A percentile compares a stretch with the other conserved stretches of the same genome.
Conservation (phyloP, 2,888 invertebrate species). For the Eulithis testata region DNA sequence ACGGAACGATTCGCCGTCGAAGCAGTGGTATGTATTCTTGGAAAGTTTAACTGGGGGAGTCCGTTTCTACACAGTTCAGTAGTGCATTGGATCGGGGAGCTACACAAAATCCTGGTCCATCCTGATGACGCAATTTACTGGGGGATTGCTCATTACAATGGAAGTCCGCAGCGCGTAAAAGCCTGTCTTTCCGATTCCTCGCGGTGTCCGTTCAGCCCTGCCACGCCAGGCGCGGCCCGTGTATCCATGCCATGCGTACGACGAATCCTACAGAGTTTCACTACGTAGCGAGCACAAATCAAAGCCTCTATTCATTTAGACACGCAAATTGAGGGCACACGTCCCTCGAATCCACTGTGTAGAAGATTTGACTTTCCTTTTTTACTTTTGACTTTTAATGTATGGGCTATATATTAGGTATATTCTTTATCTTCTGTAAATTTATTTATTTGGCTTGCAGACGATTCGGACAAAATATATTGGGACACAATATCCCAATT, state of each 20-base stretch:
- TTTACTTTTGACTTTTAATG: too few species aligned
- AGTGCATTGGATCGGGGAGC: slow-evolving; percentile 57
- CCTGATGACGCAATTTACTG: slow-evolving; percentile 16
- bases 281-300: slow-evolving; percentile 22
- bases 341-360: slow-evolving; percentile 26
- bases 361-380: slow-evolving; percentile 31
- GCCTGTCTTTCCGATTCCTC: slow-evolving; percentile 17
- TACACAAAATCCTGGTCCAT: slow-evolving; percentile 49
- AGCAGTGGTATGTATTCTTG: background rate
- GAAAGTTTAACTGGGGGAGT: slow-evolving; percentile 46
- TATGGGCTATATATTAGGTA: too few species aligned
- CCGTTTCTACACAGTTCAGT: slow-evolving; percentile 69
- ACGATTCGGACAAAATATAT: too few species aligned
- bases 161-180: slow-evolving; percentile 10
- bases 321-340: slow-evolving; percentile 18
- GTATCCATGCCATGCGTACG: slow-evolving; percentile 19
- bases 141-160: slow-evolving; percentile 17
- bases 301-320: slow-evolving; percentile 28
- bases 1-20: background rate
- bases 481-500: too few species aligned
- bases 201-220: slow-evolving; percentile 16
- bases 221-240: slow-evolving; percentile 11
- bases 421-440: too few species aligned
- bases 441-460: too few species aligned
- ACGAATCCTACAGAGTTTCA: slow-evolving; percentile 12